Evolutionary conservation across 2,113 vertebrate species (phyloP).

Genomic region (Malaclemys terrapin): DNA sequence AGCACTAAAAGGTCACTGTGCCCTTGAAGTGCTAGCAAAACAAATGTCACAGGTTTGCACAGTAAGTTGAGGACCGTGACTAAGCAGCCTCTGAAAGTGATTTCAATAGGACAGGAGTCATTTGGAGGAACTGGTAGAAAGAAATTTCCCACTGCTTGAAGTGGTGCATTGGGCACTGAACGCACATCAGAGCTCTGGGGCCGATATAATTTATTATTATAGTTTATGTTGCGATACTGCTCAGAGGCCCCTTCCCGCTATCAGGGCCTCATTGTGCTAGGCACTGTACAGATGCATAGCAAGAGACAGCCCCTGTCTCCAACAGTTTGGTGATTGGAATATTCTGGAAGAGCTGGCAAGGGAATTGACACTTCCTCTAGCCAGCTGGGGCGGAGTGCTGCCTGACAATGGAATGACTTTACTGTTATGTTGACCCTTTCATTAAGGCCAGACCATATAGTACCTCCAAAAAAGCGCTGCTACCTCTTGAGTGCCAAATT

Average conservation of each 20-base stretch:
- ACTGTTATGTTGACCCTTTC: neutral
- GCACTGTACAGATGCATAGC: neutral
- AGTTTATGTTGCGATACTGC: neutral
- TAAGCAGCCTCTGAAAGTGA: slow-evolving; percentile 33
- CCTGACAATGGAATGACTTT: neutral
- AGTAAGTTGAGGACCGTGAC: slow-evolving; percentile 44
- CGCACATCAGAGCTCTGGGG: neutral
- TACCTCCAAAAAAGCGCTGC: neutral
- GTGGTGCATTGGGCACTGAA: neutral
- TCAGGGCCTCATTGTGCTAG: neutral
- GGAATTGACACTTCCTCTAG: too few species aligned
- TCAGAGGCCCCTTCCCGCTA: neutral
- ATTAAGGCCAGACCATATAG: neutral
- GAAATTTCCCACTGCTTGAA: neutral
- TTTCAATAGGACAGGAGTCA: slow-evolving; percentile 23
- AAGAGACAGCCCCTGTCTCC: neutral
- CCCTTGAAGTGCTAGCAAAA: slow-evolving; percentile 44
- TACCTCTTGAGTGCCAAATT: neutral
- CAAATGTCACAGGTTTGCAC: slow-evolving; percentile 45
- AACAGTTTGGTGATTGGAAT: neutral
- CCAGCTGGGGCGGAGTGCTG: neutral
- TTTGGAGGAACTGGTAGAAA: neutral
- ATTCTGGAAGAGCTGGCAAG: neutral
- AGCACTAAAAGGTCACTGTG: slow-evolving; percentile 67
- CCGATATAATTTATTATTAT: neutral